A percentile compares a stretch with the other conserved stretches of the same genome.
phyloP scores from a whole-genome alignment of 2,888 invertebrate genomes.

The Lysandra coridon region DNA sequence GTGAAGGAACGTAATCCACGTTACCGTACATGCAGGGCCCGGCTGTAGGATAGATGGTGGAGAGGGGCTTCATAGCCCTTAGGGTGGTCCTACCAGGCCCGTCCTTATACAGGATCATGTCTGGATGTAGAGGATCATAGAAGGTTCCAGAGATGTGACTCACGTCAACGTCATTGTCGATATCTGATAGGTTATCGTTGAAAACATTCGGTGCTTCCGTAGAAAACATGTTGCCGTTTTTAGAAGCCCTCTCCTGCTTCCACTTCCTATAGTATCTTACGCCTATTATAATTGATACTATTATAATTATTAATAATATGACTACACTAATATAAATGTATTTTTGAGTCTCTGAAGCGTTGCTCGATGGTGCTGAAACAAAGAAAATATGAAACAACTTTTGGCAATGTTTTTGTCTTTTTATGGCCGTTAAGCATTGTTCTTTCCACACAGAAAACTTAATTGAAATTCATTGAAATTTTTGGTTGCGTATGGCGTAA shows the following conservation, averaged over 20 bases:
- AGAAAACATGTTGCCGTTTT: conserved; percentile 71
- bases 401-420: too few relatives aligned
- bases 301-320: conserved; percentile 37
- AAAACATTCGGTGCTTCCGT: conserved; percentile 73
- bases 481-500: too few relatives aligned
- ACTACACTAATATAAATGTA: conserved; percentile 41
- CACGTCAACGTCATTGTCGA: conserved; percentile 70
- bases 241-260: conserved; percentile 54
- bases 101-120: conserved; percentile 73
- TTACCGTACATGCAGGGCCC: conserved; percentile 72
- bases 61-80: conserved; percentile 70
- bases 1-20: conserved; percentile 61
- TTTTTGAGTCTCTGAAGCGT: conserved; percentile 40
- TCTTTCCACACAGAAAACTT: too few relatives aligned
- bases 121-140: conserved; percentile 71
- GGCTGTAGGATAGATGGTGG: conserved; percentile 69
- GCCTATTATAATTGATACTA: conserved; percentile 44
- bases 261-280: conserved; percentile 57
- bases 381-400: conserved; percentile 16
- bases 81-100: conserved; percentile 63
- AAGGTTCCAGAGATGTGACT: conserved; percentile 74
- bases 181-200: conserved; percentile 66
- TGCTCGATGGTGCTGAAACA: conserved; percentile 49
- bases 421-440: too few relatives aligned
- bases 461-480: too few relatives aligned